Base-by-base conservation (phyloP, 2,797 vertebrate species). In the Percopsis omiscomaycus region DNA sequence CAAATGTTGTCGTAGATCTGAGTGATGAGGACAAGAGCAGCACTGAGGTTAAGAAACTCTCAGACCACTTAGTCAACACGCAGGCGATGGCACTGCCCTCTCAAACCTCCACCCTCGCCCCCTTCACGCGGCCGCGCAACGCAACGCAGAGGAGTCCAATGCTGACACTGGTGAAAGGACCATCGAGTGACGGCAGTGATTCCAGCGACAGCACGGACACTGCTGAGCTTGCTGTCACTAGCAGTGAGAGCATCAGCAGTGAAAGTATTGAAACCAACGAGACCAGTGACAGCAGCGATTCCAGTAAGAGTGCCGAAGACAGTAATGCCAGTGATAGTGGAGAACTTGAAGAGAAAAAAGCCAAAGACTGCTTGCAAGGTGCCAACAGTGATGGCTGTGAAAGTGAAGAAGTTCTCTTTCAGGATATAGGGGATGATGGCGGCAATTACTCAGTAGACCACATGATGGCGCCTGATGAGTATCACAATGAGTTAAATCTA, bases 381-480 rank as follows among this genome's bases (percentile, higher is more conserved):
- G 79, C 75, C 0, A 72, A 90, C 74, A 69, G 71, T 45, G 59
- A 50, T 37, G 89, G 78, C 74, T 92, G 92, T 48, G 89, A 91
- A 54, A 93, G 90, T 16, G 89, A 92, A 1, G 91, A 93, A 66
- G 62, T 88, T 32, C 73, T 88, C 61, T 79, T 85, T 62, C 83
- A 88, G 60, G 82, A 78, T 11, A 74, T 93, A 16, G 92, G 92
- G 22, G 92, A 93, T 37, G 88, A 93, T 37, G 32, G 32, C 29
- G 84, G 55, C n/a, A 80, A 86, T 27, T 61, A 75, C 59, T 66
- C 82, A 2, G 69, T 84, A 27, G 85, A 82, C 66, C 70, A 85
- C 45, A 64, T 89, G 61, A 77, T 87, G 79, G 60, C 79, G 53
- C 81, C 85, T 13, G 86, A 89, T 13, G 86, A 86, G 12, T 75